These are phyloP conservation scores for Battus philenor DNA, from an alignment of 1,140 invertebrate species.

Conservation along the genomic window DNA sequence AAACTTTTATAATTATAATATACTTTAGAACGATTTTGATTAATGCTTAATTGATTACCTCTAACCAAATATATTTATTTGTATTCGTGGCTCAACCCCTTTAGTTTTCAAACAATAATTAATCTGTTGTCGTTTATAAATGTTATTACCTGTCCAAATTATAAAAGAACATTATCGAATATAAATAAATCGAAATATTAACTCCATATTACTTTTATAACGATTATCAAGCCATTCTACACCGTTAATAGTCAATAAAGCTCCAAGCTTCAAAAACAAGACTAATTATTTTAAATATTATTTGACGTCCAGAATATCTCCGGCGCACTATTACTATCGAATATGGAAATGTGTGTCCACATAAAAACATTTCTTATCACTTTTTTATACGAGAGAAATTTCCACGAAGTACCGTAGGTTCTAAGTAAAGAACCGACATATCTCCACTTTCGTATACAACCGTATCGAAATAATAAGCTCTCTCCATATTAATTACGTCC, in stretches of 20 bases:
- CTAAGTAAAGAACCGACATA: conserved; percentile 37
- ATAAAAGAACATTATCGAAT: no score
- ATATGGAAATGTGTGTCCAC: conserved; percentile 15
- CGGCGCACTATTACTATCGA: conserved; percentile 8
- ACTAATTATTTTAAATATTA: conserved; percentile 6
- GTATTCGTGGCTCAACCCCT: no score
- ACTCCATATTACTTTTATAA: background rate
- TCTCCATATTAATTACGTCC: conserved; percentile 69
- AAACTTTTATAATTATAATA: no score
- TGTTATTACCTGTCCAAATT: no score
- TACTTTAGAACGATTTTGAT: no score
- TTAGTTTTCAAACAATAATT: no score
- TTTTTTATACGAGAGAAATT: conserved; percentile 44
- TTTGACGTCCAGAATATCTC: conserved; percentile 11
- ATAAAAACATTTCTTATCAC: conserved; percentile 22
- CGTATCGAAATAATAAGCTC: conserved; percentile 66
- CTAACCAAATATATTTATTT: no score
- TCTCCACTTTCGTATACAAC: conserved; percentile 37
- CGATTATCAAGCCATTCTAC: conserved; percentile 1
- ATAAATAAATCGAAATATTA: no score
- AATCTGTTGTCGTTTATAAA: no score
- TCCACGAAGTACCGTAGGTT: conserved; percentile 54
- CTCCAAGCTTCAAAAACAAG: conserved; percentile 2
- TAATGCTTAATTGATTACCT: no score
- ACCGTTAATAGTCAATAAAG: conserved; percentile 7